Conservation (phyloP, 1,140 invertebrate species). For the Drosophila pseudoobscura region DNA sequence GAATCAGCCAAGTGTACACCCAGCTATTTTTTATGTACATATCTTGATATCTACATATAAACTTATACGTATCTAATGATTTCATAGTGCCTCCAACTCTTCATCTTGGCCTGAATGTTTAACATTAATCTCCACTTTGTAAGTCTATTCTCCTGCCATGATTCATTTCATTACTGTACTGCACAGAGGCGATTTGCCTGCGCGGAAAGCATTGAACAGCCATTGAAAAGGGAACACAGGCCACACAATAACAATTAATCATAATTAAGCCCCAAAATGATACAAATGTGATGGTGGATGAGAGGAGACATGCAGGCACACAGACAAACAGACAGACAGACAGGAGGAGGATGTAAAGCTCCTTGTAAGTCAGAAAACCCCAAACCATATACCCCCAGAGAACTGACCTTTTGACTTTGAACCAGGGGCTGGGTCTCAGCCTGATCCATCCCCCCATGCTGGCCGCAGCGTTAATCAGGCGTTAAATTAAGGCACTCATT, state of each 20-base stretch:
- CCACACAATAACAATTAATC: conserved; percentile 72
- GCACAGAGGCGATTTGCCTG: conserved; percentile 16
- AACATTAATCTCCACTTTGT: conserved; percentile 24
- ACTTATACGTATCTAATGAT: too few relatives aligned
- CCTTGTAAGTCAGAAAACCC: conserved; percentile 37
- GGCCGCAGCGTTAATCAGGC: conserved; percentile 75
- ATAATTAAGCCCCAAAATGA: conserved; percentile 64
- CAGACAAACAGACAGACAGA: conserved; percentile 32
- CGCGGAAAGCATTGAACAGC: conserved; percentile 49
- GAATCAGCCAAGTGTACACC: too few relatives aligned
- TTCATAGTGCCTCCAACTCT: too few relatives aligned
- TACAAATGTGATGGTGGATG: conserved; percentile 33
- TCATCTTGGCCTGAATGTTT: background rate
- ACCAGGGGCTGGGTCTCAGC: conserved; percentile 2
- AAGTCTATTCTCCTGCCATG: background rate
- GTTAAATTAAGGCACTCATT: conserved; percentile 81
- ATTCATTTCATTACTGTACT: conserved; percentile 20
- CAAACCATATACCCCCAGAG: background rate
- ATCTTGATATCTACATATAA: too few relatives aligned
- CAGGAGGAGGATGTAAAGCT: conserved; percentile 6
- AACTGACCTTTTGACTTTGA: conserved; percentile 47
- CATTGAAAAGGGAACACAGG: conserved; percentile 52
- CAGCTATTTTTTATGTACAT: too few relatives aligned
- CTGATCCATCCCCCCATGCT: background rate
- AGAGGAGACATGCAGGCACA: conserved; percentile 34